phyloP scores from a whole-genome alignment of 2,797 vertebrate species.

The Delichon dasypus region DNA sequence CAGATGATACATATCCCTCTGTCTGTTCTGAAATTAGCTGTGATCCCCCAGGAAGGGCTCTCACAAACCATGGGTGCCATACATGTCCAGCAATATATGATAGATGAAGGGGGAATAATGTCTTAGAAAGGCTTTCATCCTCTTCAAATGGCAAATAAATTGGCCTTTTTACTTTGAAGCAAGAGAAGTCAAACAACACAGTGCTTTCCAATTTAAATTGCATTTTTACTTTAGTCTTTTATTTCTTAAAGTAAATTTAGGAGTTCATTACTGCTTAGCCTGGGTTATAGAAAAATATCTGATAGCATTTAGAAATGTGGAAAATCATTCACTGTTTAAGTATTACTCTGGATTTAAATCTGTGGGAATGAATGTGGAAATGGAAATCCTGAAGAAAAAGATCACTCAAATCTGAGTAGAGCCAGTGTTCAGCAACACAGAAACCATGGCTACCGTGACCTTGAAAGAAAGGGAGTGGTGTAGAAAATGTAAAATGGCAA shows the following conservation, averaged over 20 bases:
- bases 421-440: neutral
- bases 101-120: constrained; percentile 3
- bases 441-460: neutral
- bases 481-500: neutral
- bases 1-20: constrained; percentile 17
- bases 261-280: constrained; percentile 45
- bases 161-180: constrained; percentile 47
- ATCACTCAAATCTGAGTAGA: neutral
- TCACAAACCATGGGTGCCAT: constrained; percentile 33
- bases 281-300: constrained; percentile 22
- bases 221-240: constrained; percentile 43
- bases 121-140: constrained; percentile 43
- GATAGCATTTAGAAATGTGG: constrained; percentile 27
- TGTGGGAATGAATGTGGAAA: neutral
- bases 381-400: neutral
- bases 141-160: constrained; percentile 61
- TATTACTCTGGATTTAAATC: constrained; percentile 29
- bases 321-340: constrained; percentile 12
- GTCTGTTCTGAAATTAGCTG: constrained; percentile 32
- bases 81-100: neutral
- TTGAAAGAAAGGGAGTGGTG: neutral
- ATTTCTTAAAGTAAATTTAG: constrained; percentile 51
- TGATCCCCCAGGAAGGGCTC: constrained; percentile 29
- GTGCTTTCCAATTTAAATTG: constrained; percentile 60
- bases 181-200: constrained; percentile 39